Evolutionary conservation across 1,140 invertebrate species (phyloP), one percentile per base, ranked within the genome.

Genomic region (Hydropsyche tenuis): DNA sequence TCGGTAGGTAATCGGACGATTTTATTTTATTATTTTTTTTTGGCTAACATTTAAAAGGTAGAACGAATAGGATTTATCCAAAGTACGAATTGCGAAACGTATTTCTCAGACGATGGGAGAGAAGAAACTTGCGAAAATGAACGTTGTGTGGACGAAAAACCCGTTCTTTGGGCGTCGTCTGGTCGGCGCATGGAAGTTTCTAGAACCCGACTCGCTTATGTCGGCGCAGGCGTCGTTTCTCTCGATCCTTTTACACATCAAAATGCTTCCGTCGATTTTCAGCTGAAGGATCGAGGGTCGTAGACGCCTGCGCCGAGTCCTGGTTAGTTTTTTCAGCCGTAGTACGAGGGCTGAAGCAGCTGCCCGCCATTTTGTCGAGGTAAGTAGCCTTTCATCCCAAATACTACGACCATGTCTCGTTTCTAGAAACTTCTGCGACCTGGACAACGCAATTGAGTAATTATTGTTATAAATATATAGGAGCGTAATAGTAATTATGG

Each of bases 391-490:
- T 18, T 37, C 48, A 20, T 20, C 16, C 48, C 20, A 20, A 1
- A 18, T 1, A 53, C 23, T 22, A 6, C 23, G 14, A 12, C 11
- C 23, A 4, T 20, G 11, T 56, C 56, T n/a, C 9, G 22, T 9
- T 27, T 60, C 56, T 60, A 60, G 56, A 60, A 60, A 60, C 56
- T 60, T 60, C 51, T 60, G 56, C 2, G 22, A 18, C 14, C 48
- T 18, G 14, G 14, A 7, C 7, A 7, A 18, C 18, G n/a, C 16
- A 16, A 2, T 48, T 48, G 4, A 3, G 12, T 48, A 14, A n/a
- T 12, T n/a, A 48, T n/a, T 48, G 4, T 48, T 48, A 48, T 4
- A 48, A 7, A 16, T 6, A 48, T n/a, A 3, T 48, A 48, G 45
- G 14, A 14, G 45, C 3, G 45, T 25, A 25, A 60, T 14, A 25